Percentiles rank a stretch among this genome's conserved stretches.
Evolutionary conservation across 2,888 invertebrate species (phyloP).

Genomic region (Dynastes hyllus): DNA sequence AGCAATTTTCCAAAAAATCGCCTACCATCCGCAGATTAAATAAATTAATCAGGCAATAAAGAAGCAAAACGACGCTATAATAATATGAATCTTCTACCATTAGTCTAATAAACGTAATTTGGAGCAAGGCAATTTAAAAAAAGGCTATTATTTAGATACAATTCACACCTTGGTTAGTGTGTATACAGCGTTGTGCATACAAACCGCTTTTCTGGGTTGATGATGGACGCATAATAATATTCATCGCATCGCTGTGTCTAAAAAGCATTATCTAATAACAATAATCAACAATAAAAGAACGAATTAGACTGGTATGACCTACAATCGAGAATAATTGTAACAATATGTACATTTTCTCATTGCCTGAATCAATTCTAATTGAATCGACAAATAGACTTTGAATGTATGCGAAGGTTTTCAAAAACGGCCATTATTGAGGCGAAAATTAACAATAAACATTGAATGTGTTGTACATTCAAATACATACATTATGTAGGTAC

Average conservation of each 20-base stretch:
- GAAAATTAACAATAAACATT: too few species aligned
- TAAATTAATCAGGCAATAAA: too few species aligned
- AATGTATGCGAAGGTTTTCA: not conserved
- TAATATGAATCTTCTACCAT: too few species aligned
- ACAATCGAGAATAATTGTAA: slow-evolving; percentile 52
- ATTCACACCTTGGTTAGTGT: slow-evolving; percentile 26
- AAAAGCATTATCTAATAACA: slow-evolving; percentile 47
- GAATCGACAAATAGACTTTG: not conserved
- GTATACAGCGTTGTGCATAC: too few species aligned
- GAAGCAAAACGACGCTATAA: too few species aligned
- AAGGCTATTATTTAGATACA: not conserved
- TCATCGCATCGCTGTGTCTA: not conserved
- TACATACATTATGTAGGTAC: too few species aligned
- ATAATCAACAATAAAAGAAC: slow-evolving; percentile 50
- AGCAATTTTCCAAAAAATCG: too few species aligned
- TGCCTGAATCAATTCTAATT: slow-evolving; percentile 25
- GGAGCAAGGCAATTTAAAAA: slow-evolving; percentile 24
- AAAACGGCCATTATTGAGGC: slow-evolving; percentile 5
- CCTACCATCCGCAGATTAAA: too few species aligned
- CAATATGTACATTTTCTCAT: slow-evolving; percentile 14
- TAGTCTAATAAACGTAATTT: slow-evolving; percentile 11
- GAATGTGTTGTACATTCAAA: too few species aligned
- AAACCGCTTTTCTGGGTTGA: not conserved
- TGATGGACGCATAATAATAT: not conserved
- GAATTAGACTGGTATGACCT: slow-evolving; percentile 45